A percentile compares a stretch with the other conserved stretches of the same genome.
Evolutionary conservation across 2,113 vertebrate genomes (phyloP).

Genomic region (Albula glossodonta): DNA sequence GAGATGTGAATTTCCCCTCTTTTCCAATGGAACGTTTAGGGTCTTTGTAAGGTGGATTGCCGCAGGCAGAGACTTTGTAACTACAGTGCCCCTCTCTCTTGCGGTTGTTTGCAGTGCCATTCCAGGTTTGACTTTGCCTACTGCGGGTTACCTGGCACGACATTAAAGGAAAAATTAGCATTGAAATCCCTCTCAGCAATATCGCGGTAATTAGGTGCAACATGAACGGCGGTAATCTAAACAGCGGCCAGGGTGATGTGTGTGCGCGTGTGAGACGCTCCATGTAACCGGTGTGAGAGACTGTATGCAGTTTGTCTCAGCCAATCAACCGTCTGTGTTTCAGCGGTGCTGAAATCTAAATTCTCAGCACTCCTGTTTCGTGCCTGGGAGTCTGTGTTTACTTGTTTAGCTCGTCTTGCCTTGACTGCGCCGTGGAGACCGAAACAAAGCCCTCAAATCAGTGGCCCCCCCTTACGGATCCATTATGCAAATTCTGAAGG

Average conservation of each 20-base stretch:
- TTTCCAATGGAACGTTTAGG: neutral
- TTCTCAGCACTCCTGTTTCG: neutral
- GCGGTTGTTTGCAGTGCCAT: neutral
- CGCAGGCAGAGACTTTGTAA: neutral
- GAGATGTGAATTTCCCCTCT: neutral
- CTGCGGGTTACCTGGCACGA: neutral
- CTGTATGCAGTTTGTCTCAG: neutral
- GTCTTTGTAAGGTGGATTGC: neutral
- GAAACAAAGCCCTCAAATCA: conserved; percentile 1
- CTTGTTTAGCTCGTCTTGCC: neutral
- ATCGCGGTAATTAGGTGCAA: neutral
- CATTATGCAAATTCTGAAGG: conserved; percentile 4
- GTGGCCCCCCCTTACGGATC: neutral
- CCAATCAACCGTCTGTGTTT: neutral
- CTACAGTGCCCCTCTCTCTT: neutral
- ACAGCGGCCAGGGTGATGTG: neutral
- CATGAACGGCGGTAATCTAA: neutral
- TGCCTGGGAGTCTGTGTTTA: neutral
- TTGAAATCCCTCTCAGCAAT: neutral
- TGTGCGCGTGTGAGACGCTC: neutral
- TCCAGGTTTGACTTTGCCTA: neutral
- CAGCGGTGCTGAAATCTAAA: neutral
- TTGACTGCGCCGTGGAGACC: neutral
- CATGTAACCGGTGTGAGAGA: neutral
- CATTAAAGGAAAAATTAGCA: neutral